phyloP scores from a whole-genome alignment of 1,140 invertebrate genomes.

The Sycophila sp. region DNA sequence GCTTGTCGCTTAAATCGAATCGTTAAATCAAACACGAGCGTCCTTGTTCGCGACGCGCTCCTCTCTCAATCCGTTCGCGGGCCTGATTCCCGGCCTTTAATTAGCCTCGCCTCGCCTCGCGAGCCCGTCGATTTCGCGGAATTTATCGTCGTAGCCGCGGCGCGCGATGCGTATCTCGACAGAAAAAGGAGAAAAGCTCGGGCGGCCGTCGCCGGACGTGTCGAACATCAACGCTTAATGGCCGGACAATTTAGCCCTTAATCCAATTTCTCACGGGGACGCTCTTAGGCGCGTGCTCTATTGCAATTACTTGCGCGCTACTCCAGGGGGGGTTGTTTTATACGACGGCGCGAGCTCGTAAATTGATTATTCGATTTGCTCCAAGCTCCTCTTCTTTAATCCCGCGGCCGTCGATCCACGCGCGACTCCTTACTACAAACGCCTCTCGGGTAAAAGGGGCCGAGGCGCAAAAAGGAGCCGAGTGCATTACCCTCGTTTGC shows the following conservation, averaged over 20 bases:
- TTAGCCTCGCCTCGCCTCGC: background rate
- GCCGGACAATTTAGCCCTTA: constrained; percentile 26
- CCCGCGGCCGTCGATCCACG: background rate
- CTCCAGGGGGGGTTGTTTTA: background rate
- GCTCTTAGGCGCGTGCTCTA: constrained; percentile 32
- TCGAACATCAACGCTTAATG: constrained; percentile 34
- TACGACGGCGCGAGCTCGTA: constrained; percentile 8
- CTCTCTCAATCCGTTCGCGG: constrained; percentile 1
- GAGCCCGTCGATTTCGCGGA: background rate
- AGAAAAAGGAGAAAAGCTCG: background rate
- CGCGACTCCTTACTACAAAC: too few relatives aligned
- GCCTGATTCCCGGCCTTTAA: constrained; percentile 9
- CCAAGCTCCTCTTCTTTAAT: constrained; percentile 30
- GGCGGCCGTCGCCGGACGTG: constrained; percentile 1
- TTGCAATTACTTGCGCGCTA: constrained; percentile 25
- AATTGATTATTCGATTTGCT: constrained; percentile 40
- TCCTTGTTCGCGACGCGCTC: background rate
- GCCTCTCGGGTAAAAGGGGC: too few relatives aligned
- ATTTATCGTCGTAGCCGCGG: background rate
- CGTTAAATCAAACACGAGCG: constrained; percentile 29
- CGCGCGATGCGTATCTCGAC: background rate
- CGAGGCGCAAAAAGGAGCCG: too few relatives aligned
- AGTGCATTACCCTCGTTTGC: constrained; percentile 38
- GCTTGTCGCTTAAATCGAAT: constrained; percentile 31
- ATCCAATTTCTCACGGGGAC: constrained; percentile 33